A percentile compares a stretch with the other conserved stretches of the same genome.
Evolutionary conservation across 1,140 invertebrate species (phyloP).

Genomic region (Magallana angulata): DNA sequence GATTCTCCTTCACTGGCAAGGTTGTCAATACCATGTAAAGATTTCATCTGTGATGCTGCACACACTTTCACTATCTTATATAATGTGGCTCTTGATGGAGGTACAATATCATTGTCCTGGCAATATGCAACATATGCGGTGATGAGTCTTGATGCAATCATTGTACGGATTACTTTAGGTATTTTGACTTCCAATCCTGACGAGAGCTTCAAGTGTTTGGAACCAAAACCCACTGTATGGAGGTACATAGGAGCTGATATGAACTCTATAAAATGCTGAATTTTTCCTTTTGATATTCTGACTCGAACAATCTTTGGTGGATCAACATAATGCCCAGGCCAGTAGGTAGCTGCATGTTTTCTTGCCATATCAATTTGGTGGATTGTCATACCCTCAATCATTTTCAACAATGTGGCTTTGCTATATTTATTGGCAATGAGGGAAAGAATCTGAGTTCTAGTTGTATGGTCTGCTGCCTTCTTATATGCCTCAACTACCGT

Average conservation of each 20-base stretch:
- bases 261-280: constrained; percentile 45
- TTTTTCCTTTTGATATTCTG: constrained; percentile 20
- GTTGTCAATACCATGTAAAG: too few relatives aligned
- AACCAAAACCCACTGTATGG: constrained; percentile 44
- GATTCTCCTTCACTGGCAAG: too few relatives aligned
- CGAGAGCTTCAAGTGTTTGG: constrained; percentile 39
- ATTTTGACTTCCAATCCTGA: constrained; percentile 47
- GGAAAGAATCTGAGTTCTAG: too few relatives aligned
- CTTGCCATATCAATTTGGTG: constrained; percentile 8
- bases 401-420: not conserved
- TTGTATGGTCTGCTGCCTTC: too few relatives aligned
- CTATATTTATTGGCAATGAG: too few relatives aligned
- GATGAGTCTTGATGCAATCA: constrained; percentile 49
- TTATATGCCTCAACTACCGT: too few relatives aligned
- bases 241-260: constrained; percentile 40
- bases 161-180: constrained; percentile 46
- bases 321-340: not conserved
- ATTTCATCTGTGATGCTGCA: not conserved
- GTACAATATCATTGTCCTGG: constrained; percentile 4
- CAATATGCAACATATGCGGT: constrained; percentile 32
- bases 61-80: constrained; percentile 43
- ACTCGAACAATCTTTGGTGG: constrained; percentile 38
- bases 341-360: constrained; percentile 23
- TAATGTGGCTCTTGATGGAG: constrained; percentile 39
- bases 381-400: constrained; percentile 22